Conservation (phyloP, 1,140 invertebrate species). For the Cylas formicarius region DNA sequence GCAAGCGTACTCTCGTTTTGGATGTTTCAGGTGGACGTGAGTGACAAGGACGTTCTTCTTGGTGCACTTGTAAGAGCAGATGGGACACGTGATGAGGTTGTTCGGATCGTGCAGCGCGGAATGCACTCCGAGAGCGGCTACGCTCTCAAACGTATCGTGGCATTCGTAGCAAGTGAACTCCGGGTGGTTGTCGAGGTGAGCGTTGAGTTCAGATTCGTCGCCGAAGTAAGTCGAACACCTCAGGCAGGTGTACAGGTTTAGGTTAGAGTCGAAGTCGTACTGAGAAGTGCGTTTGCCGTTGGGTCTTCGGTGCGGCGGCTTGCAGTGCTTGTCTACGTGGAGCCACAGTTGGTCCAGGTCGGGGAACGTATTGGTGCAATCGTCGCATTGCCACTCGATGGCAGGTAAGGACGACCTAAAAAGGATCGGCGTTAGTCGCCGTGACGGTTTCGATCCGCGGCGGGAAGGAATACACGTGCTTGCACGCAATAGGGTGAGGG, state of each 20-base stretch:
- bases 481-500: no score
- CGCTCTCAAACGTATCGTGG: constrained; percentile 16
- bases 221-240: constrained; percentile 25
- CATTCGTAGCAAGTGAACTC: constrained; percentile 23
- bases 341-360: no score
- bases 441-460: no score
- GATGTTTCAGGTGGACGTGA: constrained; percentile 24
- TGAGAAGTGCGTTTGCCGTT: no score
- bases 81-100: constrained; percentile 18
- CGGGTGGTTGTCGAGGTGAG: constrained; percentile 22
- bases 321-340: no score
- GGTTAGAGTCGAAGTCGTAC: constrained; percentile 25
- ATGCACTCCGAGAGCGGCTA: constrained; percentile 14
- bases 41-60: constrained; percentile 25
- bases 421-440: no score
- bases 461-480: no score
- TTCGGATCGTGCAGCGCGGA: constrained; percentile 19
- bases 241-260: constrained; percentile 25
- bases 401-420: no score
- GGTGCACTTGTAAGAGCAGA: constrained; percentile 22
- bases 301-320: no score
- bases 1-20: no score
- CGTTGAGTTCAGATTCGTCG: constrained; percentile 22
- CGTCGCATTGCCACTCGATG: no score
- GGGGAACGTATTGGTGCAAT: no score